These are phyloP conservation scores for Eristalis tenax DNA, from an alignment of 2,888 invertebrate species.

Conservation along the genomic window DNA sequence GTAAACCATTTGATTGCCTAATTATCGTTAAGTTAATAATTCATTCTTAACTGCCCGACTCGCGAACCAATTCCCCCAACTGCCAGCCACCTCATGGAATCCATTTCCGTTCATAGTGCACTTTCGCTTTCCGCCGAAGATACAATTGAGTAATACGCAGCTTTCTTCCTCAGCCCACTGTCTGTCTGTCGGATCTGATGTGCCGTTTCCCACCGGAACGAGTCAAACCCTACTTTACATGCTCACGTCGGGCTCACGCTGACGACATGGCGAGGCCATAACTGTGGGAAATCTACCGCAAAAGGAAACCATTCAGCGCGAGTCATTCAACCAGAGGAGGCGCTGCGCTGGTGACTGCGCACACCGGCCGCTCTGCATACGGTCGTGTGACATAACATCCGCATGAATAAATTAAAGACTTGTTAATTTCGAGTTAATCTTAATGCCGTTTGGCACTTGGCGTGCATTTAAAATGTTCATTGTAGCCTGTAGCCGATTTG, in stretches of 20 bases:
- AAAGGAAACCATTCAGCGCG: constrained; percentile 57
- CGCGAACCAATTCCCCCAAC: constrained; percentile 12
- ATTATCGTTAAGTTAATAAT: constrained; percentile 10
- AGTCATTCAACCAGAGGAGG: constrained; percentile 56
- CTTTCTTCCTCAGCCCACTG: constrained; percentile 39
- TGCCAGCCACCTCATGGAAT: neutral
- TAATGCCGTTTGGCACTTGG: constrained; percentile 44
- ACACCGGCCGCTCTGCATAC: constrained; percentile 20
- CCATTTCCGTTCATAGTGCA: constrained; percentile 35
- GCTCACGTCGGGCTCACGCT: neutral
- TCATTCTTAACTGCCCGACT: constrained; percentile 11
- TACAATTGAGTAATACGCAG: constrained; percentile 33
- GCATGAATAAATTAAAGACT: constrained; percentile 60
- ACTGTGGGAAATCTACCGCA: constrained; percentile 57
- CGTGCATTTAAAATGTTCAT: constrained; percentile 55
- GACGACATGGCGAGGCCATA: constrained; percentile 43
- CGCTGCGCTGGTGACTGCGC: constrained; percentile 10
- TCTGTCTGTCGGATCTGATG: constrained; percentile 34
- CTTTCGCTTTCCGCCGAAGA: constrained; percentile 43
- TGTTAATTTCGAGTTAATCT: constrained; percentile 48
- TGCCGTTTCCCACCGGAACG: constrained; percentile 20
- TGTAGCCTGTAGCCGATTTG: constrained; percentile 5
- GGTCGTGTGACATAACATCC: constrained; percentile 64
- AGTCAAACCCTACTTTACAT: neutral
- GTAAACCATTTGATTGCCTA: neutral